A percentile compares a stretch with the other conserved stretches of the same genome.
phyloP scores from a whole-genome alignment of 2,113 vertebrate genomes.

The Crocuta crocuta region DNA sequence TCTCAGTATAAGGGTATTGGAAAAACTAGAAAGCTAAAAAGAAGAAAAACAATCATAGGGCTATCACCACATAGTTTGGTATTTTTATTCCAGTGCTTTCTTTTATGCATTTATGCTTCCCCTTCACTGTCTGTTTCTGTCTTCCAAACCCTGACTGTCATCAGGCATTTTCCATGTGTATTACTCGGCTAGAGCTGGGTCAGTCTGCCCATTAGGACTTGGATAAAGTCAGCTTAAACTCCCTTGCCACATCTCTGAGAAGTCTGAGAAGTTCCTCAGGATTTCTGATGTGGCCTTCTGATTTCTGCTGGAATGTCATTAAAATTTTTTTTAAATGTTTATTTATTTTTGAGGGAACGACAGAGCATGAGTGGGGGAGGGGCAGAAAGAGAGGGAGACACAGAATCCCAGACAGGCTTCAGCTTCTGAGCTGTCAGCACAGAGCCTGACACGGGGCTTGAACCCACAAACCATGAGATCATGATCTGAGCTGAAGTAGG shows the following conservation, averaged over 20 bases:
- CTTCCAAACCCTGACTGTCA: neutral
- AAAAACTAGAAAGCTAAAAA: neutral
- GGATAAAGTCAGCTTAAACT: neutral
- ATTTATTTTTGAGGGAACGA: too few relatives aligned
- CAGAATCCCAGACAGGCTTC: too few relatives aligned
- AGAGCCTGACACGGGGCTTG: too few relatives aligned
- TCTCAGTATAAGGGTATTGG: neutral
- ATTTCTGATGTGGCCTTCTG: neutral
- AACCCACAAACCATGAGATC: too few relatives aligned
- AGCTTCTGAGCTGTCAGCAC: too few relatives aligned
- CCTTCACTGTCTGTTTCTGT: neutral
- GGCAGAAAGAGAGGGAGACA: too few relatives aligned
- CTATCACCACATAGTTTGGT: neutral
- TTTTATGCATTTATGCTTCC: neutral
- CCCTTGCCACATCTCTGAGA: neutral
- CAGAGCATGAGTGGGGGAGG: too few relatives aligned
- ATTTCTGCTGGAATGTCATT: neutral
- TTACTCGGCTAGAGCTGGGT: neutral
- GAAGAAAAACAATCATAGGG: neutral
- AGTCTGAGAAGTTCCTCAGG: neutral
- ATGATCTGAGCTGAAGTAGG: too few relatives aligned
- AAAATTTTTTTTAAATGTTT: too few relatives aligned
- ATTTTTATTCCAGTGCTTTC: neutral
- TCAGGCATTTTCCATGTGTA: neutral
- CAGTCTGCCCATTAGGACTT: neutral